Conservation (phyloP, 2,113 vertebrate species). For the Physeter macrocephalus region DNA sequence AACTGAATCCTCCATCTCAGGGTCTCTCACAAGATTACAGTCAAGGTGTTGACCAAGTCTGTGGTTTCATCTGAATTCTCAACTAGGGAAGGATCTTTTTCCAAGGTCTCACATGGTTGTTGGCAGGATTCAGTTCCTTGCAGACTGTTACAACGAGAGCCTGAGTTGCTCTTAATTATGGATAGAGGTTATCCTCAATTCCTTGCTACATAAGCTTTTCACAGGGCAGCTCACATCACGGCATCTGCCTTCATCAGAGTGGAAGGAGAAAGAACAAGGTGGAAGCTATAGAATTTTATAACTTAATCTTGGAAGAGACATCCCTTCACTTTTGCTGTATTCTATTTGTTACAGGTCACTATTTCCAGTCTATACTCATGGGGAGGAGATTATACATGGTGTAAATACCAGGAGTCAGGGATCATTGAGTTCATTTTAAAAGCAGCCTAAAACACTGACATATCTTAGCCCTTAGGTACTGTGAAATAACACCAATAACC, state of each 20-base stretch:
- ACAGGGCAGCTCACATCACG: not conserved
- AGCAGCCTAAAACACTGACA: not conserved
- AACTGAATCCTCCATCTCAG: not conserved
- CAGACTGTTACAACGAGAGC: not conserved
- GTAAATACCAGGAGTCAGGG: not conserved
- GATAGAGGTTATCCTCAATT: not conserved
- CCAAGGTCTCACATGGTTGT: not conserved
- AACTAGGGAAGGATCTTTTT: not conserved
- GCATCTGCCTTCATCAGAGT: not conserved
- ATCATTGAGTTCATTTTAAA: not conserved
- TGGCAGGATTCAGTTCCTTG: not conserved
- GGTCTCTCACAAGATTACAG: not conserved
- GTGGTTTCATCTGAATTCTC: not conserved
- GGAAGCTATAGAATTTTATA: not conserved
- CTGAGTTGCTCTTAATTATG: not conserved
- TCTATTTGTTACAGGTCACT: not conserved
- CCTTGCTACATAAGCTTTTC: not conserved
- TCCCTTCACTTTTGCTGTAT: not conserved
- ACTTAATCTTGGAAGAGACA: not conserved
- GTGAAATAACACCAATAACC: not conserved
- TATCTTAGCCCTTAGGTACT: not conserved
- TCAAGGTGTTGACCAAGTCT: not conserved
- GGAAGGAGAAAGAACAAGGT: not conserved
- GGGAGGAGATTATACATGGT: not conserved
- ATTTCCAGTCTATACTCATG: not conserved